Evolutionary conservation across 2,113 vertebrate genomes (phyloP), one percentile per base, ranked within the genome.

Genomic region (Leucopsar rothschildi): DNA sequence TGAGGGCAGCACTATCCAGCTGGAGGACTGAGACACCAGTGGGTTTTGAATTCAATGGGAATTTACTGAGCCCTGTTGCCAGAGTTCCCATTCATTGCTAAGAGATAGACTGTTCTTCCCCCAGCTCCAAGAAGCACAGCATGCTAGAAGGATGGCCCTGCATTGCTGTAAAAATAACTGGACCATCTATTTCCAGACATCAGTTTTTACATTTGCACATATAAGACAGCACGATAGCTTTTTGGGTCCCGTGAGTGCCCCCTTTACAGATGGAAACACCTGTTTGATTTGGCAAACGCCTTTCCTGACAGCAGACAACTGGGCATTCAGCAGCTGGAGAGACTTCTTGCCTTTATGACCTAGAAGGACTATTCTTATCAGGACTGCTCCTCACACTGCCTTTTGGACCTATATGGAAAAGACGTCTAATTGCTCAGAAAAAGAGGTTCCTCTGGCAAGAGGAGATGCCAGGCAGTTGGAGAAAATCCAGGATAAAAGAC

Each of bases 261-360:
- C 33, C 82, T 90, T 72, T 81, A 8, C 4, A 37, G 79, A 61
- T 86, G 79, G 90, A 88, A 97, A 83, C 86, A 95, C 90, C 90
- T 96, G 94, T 90, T 92, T 95, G 68, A 77, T 90, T 90, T 95
- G 96, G 94, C 94, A 95, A 88, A 96, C 6, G 0, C 39, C 82
- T 92, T 82, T 77, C 50, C 82, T 28, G 5, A 59, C 85, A 86
- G 77, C 71, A 64, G 90, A 93, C 90, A 97, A 92, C 82, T 95
- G 92, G 42, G 56, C 56, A 90, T 77, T 83, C 65, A 92, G 76
- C 92, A 95, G 90, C 94, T 90, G 85, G 93, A 96, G 78, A 0
- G 0, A 63, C 66, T 88, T 63, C 87, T 95, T 90, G 93, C 59
- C 79, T 93, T 82, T 77, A 65, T 82, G 75, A 94, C 84, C 91